Evolutionary conservation across 1,140 invertebrate species (phyloP).

Genomic region (Papilio dardanus): DNA sequence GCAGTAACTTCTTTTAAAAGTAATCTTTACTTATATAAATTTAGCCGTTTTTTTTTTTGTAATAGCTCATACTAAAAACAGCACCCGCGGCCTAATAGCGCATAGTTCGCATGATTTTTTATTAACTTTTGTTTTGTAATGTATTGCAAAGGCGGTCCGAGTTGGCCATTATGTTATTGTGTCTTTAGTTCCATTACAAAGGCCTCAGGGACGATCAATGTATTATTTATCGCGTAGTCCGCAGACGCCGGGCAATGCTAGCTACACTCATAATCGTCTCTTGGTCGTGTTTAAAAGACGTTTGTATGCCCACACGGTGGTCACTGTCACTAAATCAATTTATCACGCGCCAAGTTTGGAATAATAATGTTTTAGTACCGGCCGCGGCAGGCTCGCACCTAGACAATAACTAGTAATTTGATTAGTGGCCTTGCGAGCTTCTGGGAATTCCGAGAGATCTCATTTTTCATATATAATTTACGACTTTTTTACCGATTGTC

Average conservation of each 20-base stretch:
- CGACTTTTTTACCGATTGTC: constrained; percentile 21
- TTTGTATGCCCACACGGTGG: constrained; percentile 64
- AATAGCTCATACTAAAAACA: background rate
- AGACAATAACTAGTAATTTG: constrained; percentile 69
- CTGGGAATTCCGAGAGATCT: constrained; percentile 45
- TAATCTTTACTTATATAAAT: too few species aligned
- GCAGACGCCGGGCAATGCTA: constrained; percentile 41
- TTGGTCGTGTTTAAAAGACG: constrained; percentile 54
- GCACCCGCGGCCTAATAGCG: background rate
- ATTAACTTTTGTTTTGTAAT: constrained; percentile 3
- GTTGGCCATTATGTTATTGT: constrained; percentile 22
- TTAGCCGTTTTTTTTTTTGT: too few species aligned
- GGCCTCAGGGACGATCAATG: constrained; percentile 19
- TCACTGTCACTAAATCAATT: constrained; percentile 73
- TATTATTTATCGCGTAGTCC: constrained; percentile 38
- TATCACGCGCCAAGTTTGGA: constrained; percentile 68
- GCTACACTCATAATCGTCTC: constrained; percentile 59
- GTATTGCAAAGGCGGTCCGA: background rate
- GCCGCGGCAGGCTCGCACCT: constrained; percentile 66
- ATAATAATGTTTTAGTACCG: constrained; percentile 64
- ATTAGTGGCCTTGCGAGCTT: constrained; percentile 59
- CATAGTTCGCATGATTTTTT: background rate
- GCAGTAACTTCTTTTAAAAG: too few species aligned
- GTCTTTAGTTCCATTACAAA: constrained; percentile 27
- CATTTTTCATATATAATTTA: constrained; percentile 32